These are phyloP conservation scores for Phaonia tiefii DNA, from an alignment of 2,888 invertebrate species.

Conservation along the genomic window DNA sequence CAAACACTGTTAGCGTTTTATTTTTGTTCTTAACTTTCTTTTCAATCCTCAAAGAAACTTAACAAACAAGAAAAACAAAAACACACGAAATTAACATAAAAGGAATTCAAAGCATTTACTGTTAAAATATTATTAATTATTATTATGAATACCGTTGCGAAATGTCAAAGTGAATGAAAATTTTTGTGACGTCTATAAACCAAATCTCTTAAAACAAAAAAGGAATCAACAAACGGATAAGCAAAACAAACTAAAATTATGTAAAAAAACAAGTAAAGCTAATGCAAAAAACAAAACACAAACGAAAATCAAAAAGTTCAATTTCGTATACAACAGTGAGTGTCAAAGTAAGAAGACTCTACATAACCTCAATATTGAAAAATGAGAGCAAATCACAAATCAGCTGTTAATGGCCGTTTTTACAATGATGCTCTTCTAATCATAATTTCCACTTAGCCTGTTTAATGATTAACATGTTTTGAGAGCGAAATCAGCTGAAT, in stretches of 20 bases:
- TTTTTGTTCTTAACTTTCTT: constrained; percentile 31
- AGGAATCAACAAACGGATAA: constrained; percentile 64
- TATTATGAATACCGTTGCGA: constrained; percentile 79
- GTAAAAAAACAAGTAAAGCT: constrained; percentile 36
- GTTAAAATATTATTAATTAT: constrained; percentile 68
- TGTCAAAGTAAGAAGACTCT: no score
- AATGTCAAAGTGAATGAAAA: constrained; percentile 72
- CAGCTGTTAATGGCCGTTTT: no score
- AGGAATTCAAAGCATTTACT: constrained; percentile 54
- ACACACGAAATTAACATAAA: constrained; percentile 26
- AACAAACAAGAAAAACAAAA: constrained; percentile 17
- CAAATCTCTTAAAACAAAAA: no score
- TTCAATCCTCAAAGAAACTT: constrained; percentile 41
- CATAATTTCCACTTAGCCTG: no score
- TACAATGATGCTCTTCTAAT: no score
- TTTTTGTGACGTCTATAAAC: constrained; percentile 80
- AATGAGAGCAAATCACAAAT: no score
- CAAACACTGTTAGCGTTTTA: constrained; percentile 1
- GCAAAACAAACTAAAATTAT: constrained; percentile 63
- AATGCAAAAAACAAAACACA: constrained; percentile 50
- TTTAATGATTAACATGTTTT: no score
- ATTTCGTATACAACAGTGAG: constrained; percentile 45
- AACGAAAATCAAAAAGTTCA: constrained; percentile 52
- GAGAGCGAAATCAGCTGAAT: no score
- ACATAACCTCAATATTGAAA: no score